A percentile compares a stretch with the other conserved stretches of the same genome.
Evolutionary conservation across 2,888 invertebrate genomes (phyloP).

Genomic region (Anagyrus pseudococci): DNA sequence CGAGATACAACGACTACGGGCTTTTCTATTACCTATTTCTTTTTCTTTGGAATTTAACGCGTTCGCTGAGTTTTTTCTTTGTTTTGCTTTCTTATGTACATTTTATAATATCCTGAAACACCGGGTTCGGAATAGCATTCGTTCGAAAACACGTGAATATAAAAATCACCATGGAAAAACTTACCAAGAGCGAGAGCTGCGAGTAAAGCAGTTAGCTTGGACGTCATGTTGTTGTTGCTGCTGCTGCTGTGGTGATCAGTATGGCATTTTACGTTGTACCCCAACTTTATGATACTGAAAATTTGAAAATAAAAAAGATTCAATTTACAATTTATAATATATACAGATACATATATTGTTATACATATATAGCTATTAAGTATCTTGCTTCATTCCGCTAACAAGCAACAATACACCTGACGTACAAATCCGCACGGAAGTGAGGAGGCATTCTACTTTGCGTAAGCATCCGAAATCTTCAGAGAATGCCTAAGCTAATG

Average conservation of each 20-base stretch:
- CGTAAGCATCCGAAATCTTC: background rate
- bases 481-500: too few relatives aligned
- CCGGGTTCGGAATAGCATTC: background rate
- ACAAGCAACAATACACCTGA: background rate
- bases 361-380: too few relatives aligned
- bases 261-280: slow-evolving; percentile 52
- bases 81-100: too few relatives aligned
- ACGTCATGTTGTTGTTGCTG: slow-evolving; percentile 46
- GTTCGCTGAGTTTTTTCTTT: too few relatives aligned
- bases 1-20: too few relatives aligned
- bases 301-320: slow-evolving; percentile 18
- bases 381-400: background rate
- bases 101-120: too few relatives aligned
- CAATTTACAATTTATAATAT: too few relatives aligned
- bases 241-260: background rate
- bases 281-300: slow-evolving; percentile 50
- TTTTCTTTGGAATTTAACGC: too few relatives aligned
- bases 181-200: slow-evolving; percentile 51
- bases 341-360: too few relatives aligned
- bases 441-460: background rate
- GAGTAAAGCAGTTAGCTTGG: slow-evolving; percentile 48
- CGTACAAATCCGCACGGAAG: background rate
- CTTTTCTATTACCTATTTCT: too few relatives aligned
- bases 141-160: too few relatives aligned
- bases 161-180: slow-evolving; percentile 12